These are phyloP conservation scores for Metopia argyrocephala DNA, from an alignment of 2,888 invertebrate species.

Conservation along the genomic window DNA sequence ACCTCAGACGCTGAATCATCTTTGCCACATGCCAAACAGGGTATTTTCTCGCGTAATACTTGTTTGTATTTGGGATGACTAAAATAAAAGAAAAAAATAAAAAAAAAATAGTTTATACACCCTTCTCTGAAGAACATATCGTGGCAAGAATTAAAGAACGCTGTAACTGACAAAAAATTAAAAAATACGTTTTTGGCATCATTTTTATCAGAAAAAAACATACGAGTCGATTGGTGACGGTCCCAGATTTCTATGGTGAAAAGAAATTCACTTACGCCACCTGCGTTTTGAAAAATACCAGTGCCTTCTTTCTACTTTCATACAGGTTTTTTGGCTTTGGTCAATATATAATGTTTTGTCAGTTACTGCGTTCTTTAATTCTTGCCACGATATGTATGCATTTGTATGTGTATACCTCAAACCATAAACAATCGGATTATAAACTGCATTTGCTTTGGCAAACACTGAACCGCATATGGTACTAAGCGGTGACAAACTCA, in stretches of 20 bases:
- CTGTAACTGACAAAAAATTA: too few relatives aligned
- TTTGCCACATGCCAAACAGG: constrained; percentile 80
- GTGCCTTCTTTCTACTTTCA: too few relatives aligned
- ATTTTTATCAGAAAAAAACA: too few relatives aligned
- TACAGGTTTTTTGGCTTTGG: too few relatives aligned
- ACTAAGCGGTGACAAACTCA: constrained; percentile 79
- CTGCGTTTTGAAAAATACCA: too few relatives aligned
- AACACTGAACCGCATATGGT: constrained; percentile 82
- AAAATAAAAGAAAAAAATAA: constrained; percentile 7
- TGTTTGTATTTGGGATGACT: constrained; percentile 83
- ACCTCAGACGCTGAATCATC: constrained; percentile 70
- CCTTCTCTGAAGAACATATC: not conserved
- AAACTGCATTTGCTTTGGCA: constrained; percentile 82
- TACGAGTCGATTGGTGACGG: too few relatives aligned
- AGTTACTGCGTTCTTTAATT: too few relatives aligned
- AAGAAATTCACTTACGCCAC: too few relatives aligned
- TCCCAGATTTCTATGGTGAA: too few relatives aligned
- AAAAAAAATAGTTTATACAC: not conserved
- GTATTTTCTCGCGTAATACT: constrained; percentile 82
- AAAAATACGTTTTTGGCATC: too few relatives aligned
- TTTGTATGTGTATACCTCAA: constrained; percentile 80
- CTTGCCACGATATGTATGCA: too few relatives aligned
- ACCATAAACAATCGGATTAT: constrained; percentile 82
- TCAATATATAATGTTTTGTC: too few relatives aligned
- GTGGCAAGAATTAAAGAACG: not conserved